phyloP scores from a whole-genome alignment of 2,113 vertebrate species.

The Thamnophis sirtalis region DNA sequence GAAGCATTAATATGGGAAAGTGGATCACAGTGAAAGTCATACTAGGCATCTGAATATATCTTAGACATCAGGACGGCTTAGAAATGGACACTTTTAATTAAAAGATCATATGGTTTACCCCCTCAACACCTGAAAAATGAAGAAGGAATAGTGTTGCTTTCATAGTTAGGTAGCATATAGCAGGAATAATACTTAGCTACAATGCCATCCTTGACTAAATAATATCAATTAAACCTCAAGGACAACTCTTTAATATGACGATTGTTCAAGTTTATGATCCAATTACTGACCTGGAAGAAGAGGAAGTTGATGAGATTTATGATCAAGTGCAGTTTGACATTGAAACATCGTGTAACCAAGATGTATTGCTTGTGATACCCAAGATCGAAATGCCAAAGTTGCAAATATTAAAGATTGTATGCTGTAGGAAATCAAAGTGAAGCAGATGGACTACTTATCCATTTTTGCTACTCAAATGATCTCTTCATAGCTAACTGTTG shows the following conservation, averaged over 20 bases:
- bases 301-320: not conserved
- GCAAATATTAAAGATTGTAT: not conserved
- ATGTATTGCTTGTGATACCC: not conserved
- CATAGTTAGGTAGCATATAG: not conserved
- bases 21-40: not conserved
- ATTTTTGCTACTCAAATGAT: not conserved
- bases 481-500: not conserved
- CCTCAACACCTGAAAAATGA: not conserved
- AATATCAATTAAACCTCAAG: not conserved
- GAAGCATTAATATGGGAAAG: not conserved
- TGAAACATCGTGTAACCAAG: not conserved
- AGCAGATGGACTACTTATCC: not conserved
- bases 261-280: not conserved
- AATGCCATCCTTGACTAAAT: not conserved
- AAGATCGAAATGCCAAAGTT: not conserved
- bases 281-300: not conserved
- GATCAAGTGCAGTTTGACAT: not conserved
- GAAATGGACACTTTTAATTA: not conserved
- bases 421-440: not conserved
- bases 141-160: not conserved
- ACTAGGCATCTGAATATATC: not conserved
- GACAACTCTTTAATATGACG: not conserved
- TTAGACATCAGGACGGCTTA: not conserved
- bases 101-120: not conserved
- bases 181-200: not conserved